Evolutionary conservation across 2,888 invertebrate species (phyloP), one percentile per base, ranked within the genome.

Genomic region (Cephus sareptanus): DNA sequence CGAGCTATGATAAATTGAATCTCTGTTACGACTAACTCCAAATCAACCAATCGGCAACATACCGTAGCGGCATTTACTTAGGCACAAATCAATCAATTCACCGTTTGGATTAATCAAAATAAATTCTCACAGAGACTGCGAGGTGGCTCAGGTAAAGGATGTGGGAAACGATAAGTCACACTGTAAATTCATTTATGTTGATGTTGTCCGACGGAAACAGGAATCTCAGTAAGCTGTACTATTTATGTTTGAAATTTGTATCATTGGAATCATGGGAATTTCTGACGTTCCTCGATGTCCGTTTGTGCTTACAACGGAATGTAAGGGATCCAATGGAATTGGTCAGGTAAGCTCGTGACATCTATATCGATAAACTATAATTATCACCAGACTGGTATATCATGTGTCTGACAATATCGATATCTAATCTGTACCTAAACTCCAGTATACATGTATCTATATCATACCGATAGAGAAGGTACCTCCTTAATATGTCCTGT

Each of bases 401-500:
- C 56, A 23, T 56, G 56, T 56, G 56, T 56, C 56, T 56, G 56
- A 56, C 56, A 56, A 15, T 56, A 56, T 56, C 56, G 56, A 56
- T 56, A 56, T 23, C 56, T 56, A 56, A 23, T 15, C 56, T 56
- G 56, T 56, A 56, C 23, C 23, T 56, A 56, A 56, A 23, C 23
- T 35, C 23, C 23, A 56, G 56, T 56, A 9, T 56, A 15, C 9
- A 2, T 56, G 15, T 40, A 40, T 6, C 2, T 56, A 23, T 56
- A 56, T 56, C 23, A 23, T 56, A 56, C 56, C 23, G 23, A 56
- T 56, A 23, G 40, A 40, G 56, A 56, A 56, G 23, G 56, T 23
- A 23, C 23, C 56, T 56, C 56, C 56, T 56, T 56, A 56, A 56
- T 56, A 56, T 56, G 56, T 56, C 80, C 81, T 74, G 73, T 81